Conservation (phyloP, 1,140 invertebrate species). For the Cylas formicarius region DNA sequence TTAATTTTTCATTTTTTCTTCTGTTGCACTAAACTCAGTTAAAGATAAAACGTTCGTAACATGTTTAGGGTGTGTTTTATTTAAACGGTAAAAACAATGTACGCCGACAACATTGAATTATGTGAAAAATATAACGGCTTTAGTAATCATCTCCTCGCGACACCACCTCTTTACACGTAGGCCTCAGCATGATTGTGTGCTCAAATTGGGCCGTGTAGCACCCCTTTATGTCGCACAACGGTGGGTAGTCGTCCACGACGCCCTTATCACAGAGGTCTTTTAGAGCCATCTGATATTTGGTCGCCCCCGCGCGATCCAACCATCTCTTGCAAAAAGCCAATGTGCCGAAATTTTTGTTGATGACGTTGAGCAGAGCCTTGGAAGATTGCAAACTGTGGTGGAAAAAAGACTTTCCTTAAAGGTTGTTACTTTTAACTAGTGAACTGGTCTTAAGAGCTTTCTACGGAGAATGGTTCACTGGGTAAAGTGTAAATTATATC, state of each 20-base stretch:
- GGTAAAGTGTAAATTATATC: too few relatives aligned
- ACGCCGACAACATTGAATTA: too few relatives aligned
- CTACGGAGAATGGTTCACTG: too few relatives aligned
- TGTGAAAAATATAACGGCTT: too few relatives aligned
- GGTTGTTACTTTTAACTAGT: too few relatives aligned
- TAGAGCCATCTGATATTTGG: constrained; percentile 96
- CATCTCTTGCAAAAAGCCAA: constrained; percentile 98
- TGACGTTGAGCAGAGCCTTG: constrained; percentile 86
- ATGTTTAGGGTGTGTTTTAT: neutral
- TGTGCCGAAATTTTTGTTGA: constrained; percentile 97
- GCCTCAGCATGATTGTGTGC: constrained; percentile 94
- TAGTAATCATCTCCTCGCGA: constrained; percentile 95
- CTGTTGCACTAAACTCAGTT: too few relatives aligned
- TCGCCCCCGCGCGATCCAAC: constrained; percentile 94
- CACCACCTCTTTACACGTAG: constrained; percentile 97
- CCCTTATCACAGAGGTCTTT: constrained; percentile 97
- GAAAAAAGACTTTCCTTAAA: constrained; percentile 26
- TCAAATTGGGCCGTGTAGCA: constrained; percentile 99
- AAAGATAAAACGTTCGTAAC: constrained; percentile 13
- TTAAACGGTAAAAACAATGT: constrained; percentile 1
- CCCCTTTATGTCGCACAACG: constrained; percentile 94
- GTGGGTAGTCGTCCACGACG: constrained; percentile 95
- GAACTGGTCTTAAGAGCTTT: too few relatives aligned
- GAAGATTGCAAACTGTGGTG: constrained; percentile 84
- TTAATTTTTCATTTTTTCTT: too few relatives aligned